A percentile compares a stretch with the other conserved stretches of the same genome.
These are phyloP conservation scores for Pterostichus niger DNA, from an alignment of 2,888 invertebrate genomes.

Conservation along the genomic window DNA sequence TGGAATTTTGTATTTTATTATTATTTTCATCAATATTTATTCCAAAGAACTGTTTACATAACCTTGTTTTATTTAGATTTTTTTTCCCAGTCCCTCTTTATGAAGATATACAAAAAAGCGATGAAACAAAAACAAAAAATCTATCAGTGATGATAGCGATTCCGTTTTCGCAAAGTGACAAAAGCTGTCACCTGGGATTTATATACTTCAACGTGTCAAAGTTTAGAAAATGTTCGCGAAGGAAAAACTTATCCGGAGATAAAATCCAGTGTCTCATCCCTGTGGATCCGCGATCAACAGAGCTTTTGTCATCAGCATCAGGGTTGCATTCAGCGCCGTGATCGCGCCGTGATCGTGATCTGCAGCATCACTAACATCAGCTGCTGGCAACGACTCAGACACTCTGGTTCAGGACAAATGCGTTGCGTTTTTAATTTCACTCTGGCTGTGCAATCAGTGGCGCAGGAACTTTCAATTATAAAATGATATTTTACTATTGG, in stretches of 20 bases:
- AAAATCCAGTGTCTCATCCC: slow-evolving; percentile 48
- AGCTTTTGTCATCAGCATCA: slow-evolving; percentile 24
- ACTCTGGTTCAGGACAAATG: not conserved
- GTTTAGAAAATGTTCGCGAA: slow-evolving; percentile 57
- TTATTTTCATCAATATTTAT: too few relatives aligned
- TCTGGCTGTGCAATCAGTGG: not conserved
- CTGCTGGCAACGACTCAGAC: not conserved
- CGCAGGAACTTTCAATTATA: too few relatives aligned
- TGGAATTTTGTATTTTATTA: too few relatives aligned
- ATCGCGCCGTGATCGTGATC: not conserved
- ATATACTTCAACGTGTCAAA: slow-evolving; percentile 64
- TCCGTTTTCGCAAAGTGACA: slow-evolving; percentile 57
- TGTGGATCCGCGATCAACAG: slow-evolving; percentile 20
- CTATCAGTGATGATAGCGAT: slow-evolving; percentile 52
- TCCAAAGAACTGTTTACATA: not conserved
- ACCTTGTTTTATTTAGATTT: not conserved
- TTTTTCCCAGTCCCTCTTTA: not conserved
- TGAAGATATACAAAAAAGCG: not conserved
- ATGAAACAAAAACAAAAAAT: slow-evolving; percentile 52
- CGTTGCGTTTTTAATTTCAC: not conserved
- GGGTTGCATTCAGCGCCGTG: not conserved
- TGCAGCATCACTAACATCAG: not conserved
- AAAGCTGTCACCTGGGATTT: slow-evolving; percentile 63
- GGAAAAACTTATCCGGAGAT: slow-evolving; percentile 43
- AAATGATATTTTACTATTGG: too few relatives aligned